These are phyloP conservation scores for Drosophila sp. DNA, from an alignment of 1,140 invertebrate genomes.

Conservation along the genomic window DNA sequence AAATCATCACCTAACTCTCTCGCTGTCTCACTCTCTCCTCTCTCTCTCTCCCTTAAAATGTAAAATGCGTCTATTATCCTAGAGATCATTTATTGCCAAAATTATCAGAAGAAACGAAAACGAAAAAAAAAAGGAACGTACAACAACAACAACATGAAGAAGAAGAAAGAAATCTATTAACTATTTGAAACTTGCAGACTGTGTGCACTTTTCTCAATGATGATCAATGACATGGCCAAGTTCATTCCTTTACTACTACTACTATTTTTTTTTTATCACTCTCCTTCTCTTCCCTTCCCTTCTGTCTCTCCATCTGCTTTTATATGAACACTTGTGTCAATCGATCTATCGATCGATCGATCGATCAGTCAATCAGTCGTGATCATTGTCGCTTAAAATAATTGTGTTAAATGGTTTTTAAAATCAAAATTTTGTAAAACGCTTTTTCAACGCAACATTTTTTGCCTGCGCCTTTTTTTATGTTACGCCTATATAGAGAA, in stretches of 20 bases:
- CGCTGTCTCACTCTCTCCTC: too few species aligned
- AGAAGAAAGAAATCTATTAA: constrained; percentile 26
- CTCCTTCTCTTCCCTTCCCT: background rate
- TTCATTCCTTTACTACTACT: constrained; percentile 38
- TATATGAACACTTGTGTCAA: constrained; percentile 21
- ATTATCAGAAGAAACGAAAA: constrained; percentile 5
- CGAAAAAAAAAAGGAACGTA: background rate
- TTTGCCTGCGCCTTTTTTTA: constrained; percentile 60
- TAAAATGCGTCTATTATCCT: too few species aligned
- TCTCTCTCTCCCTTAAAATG: background rate
- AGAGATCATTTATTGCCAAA: constrained; percentile 53
- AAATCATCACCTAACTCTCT: constrained; percentile 69
- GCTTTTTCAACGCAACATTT: constrained; percentile 47
- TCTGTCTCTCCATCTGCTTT: constrained; percentile 31
- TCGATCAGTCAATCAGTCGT: constrained; percentile 8
- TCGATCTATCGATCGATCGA: background rate
- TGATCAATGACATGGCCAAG: constrained; percentile 29
- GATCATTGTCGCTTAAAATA: constrained; percentile 32
- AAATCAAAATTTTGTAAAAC: constrained; percentile 70
- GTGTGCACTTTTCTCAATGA: constrained; percentile 38
- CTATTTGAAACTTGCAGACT: constrained; percentile 54
- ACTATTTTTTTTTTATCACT: background rate
- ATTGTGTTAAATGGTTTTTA: constrained; percentile 59
- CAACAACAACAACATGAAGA: constrained; percentile 20
- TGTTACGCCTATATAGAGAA: constrained; percentile 55